Evolutionary conservation across 2,113 vertebrate species (phyloP).

Genomic region (Microcebus jonahi): DNA sequence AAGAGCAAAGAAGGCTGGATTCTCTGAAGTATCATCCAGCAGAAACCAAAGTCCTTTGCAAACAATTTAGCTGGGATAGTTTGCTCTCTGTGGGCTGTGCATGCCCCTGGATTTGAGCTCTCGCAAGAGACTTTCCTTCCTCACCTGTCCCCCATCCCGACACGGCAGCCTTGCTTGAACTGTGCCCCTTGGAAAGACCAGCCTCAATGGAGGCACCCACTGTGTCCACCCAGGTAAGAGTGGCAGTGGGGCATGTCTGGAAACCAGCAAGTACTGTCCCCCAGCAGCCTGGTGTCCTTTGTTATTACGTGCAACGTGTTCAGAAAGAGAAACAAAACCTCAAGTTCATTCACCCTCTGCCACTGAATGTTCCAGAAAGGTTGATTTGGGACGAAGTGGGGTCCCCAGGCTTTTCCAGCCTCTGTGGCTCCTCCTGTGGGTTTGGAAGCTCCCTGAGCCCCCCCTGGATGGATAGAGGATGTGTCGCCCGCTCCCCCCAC

Average conservation of each 20-base stretch:
- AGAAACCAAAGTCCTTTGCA: background rate
- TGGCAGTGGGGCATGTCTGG: slow-evolving; percentile 80
- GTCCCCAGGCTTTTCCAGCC: background rate
- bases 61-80: fast-evolving
- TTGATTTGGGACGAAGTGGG: background rate
- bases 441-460: background rate
- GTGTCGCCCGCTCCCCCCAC: background rate
- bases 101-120: background rate
- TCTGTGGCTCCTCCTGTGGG: too few species aligned
- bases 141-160: background rate
- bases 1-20: background rate
- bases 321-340: slow-evolving; percentile 13
- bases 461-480: fast-evolving
- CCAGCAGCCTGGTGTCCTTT: slow-evolving; percentile 69
- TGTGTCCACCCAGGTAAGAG: slow-evolving; percentile 75
- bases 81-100: background rate
- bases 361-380: slow-evolving; percentile 15
- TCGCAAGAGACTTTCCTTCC: background rate
- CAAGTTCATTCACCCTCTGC: slow-evolving; percentile 42
- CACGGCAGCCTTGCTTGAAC: slow-evolving; percentile 41
- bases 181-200: background rate
- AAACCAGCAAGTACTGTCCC: slow-evolving; percentile 77
- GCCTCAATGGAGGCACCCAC: slow-evolving; percentile 74
- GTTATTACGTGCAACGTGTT: slow-evolving; percentile 52
- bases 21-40: background rate